Conservation (phyloP, 1,140 invertebrate genomes). For the Lucilia sericata region DNA sequence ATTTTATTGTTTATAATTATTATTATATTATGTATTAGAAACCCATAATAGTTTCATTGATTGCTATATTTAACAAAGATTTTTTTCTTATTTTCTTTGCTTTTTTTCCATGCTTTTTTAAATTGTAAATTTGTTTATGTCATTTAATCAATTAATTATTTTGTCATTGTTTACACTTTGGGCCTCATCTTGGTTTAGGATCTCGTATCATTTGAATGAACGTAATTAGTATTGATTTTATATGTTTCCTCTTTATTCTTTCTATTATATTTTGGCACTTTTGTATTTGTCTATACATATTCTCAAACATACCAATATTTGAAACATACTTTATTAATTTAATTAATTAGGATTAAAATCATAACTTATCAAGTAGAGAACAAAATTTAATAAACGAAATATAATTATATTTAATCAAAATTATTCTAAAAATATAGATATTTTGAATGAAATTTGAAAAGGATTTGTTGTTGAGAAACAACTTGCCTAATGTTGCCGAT, state of each 20-base stretch:
- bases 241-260: no score
- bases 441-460: no score
- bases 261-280: neutral
- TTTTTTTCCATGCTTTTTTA: no score
- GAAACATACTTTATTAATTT: neutral
- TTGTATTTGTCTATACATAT: neutral
- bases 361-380: neutral
- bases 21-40: no score
- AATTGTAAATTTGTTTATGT: neutral
- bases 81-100: neutral
- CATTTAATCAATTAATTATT: neutral
- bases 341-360: neutral
- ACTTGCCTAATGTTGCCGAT: no score
- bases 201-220: neutral
- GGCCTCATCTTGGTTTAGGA: neutral
- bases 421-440: no score
- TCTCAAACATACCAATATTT: neutral
- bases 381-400: neutral
- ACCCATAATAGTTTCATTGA: no score
- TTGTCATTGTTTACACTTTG: neutral
- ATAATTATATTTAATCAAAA: slow-evolving; percentile 1
- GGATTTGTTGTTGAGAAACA: no score
- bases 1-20: no score
- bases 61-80: neutral
- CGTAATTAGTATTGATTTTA: neutral